Percentiles rank a stretch among this genome's conserved stretches.
These are phyloP conservation scores for Slavum lentiscoides DNA, from an alignment of 2,888 invertebrate species.

Conservation along the genomic window DNA sequence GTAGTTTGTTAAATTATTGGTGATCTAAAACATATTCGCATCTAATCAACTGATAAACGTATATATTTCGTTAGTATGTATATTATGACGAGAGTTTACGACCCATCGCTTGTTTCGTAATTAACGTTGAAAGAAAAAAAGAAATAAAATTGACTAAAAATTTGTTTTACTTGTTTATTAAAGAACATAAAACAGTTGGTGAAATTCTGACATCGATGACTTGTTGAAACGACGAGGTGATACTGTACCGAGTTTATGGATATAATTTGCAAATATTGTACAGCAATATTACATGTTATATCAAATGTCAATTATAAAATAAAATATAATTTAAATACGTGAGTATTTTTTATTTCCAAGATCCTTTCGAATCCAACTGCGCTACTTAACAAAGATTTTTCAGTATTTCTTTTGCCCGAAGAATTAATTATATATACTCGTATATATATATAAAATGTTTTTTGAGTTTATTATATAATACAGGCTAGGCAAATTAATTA, in stretches of 20 bases:
- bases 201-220: constrained; percentile 4
- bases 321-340: too few relatives aligned
- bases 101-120: not conserved
- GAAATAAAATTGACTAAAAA: not conserved
- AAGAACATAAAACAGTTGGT: constrained; percentile 9
- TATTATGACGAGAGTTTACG: constrained; percentile 6
- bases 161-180: not conserved
- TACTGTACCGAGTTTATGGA: constrained; percentile 13
- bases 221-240: not conserved
- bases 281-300: not conserved
- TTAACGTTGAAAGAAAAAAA: constrained; percentile 2
- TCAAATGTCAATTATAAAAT: too few relatives aligned
- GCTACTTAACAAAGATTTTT: too few relatives aligned
- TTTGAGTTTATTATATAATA: too few relatives aligned
- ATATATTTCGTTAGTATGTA: not conserved
- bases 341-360: too few relatives aligned
- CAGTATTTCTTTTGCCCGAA: too few relatives aligned
- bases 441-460: too few relatives aligned
- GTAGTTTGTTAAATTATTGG: constrained; percentile 9
- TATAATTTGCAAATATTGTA: constrained; percentile 8
- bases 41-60: constrained; percentile 4
- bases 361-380: too few relatives aligned
- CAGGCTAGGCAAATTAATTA: too few relatives aligned
- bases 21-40: constrained; percentile 17
- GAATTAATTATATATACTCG: too few relatives aligned